Evolutionary conservation across 1,140 invertebrate species (phyloP), one percentile per base, ranked within the genome.

Genomic region (Anastrepha obliqua): DNA sequence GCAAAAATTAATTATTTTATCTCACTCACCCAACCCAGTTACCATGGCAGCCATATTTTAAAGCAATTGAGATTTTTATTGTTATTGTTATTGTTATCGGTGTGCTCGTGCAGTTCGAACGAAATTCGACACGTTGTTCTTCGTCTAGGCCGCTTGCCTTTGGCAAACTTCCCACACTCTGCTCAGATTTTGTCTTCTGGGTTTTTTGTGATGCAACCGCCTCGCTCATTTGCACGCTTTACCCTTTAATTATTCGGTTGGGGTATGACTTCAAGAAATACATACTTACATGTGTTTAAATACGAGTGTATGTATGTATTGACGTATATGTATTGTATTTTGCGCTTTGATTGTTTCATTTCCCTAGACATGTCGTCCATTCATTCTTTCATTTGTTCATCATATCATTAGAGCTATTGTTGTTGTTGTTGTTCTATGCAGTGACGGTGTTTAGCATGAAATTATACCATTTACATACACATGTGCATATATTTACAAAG

Each of bases 151-250:
- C 15, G 47, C 47, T 81, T n/a, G 74, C 15, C 74, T 81, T 58
- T 81, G 74, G 74, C 74, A 55, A 58, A 81, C 74, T 81, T 81
- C 74, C 74, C 74, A 81, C 74, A 81, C 47, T 47, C 9, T n/a
- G 17, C 3, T 8, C 51, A 29, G 4, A 81, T 1, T 9, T 20
- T 29, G 20, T 67, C 7, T 67, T 20, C 15, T 81, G 20, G 4
- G 2, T 51, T 29, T 81, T 7, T 47, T 44, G 44, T 74, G 44
- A 47, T 74, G 17, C 44, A 74, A 42, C 44, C 70, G 70, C 74
- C 47, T 81, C n/a, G 17, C 44, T 51, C 74, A 44, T 55, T 20
- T 81, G 17, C 47, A 4, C 4, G 2, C 67, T 17, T 29, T 1
- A 5, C 3, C 9, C 3, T 42, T 62, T 62, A 62, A 7, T 74